Base-by-base conservation (phyloP, 2,113 vertebrate genomes). In the Hirundichthys speculiger region DNA sequence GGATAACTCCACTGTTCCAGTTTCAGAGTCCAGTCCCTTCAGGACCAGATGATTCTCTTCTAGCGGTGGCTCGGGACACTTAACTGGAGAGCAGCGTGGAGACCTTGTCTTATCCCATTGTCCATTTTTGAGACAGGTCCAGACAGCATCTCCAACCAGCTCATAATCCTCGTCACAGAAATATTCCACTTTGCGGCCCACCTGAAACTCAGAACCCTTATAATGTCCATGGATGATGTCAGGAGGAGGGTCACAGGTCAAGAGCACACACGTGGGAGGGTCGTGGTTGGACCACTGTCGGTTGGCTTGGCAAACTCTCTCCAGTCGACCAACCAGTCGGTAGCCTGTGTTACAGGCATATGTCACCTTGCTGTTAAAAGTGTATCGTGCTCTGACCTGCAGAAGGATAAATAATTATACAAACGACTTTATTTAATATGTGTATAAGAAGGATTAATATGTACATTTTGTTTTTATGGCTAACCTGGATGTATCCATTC, bases 91-190 rank as follows among this genome's bases (percentile, higher is more conserved):
- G 81, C 98, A 99, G 45, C 84, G 93, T 0, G 95, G 96, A 5
- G 67, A 89, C 79, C 88, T 85, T 0, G 81, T 92, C 84, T 94
- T 95, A 80, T 90, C 95, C 98, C 98, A 99, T 41, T 88, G 93
- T 15, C 96, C 97, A 38, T 94, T 93, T 71, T 97, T 96, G 60
- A 94, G 93, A 72, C 98, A 99, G 0, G 93, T 98, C 96, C 96
- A 98, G 47, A 90, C 86, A 19, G 82, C 47, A 27, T 98, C 95
- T 13, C 97, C 96, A 0, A 72, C 81, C 21, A 98, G 91, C 71
- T 97, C 95, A 59, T 97, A 99, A 27, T 97, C 98, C 60, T 97
- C 94, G n/a, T 96, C 79, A 54, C 98, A 99, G 48, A 92, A 70
- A 80, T 98, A 98, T 45, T 94, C 87, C 74, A 98, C 94, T 71